These are phyloP conservation scores for Euzophera pinguis DNA, from an alignment of 2,888 invertebrate species.

Conservation along the genomic window DNA sequence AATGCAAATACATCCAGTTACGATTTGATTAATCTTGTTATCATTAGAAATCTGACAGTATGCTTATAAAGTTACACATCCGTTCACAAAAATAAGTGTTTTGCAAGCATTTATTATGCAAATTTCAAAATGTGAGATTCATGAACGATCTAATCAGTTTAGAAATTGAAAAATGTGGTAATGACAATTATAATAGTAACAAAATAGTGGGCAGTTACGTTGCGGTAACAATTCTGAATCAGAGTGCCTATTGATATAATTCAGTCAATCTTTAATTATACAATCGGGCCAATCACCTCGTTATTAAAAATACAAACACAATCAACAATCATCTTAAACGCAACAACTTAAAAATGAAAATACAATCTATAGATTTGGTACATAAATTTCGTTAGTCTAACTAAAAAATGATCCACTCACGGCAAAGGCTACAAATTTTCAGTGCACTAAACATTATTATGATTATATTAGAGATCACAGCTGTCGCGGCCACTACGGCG, in stretches of 20 bases:
- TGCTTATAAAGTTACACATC: constrained; percentile 42
- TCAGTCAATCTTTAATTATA: constrained; percentile 49
- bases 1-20: constrained; percentile 33
- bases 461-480: constrained; percentile 78
- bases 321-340: constrained; percentile 71
- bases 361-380: constrained; percentile 77
- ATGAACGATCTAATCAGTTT: constrained; percentile 45
- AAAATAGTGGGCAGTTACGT: constrained; percentile 33
- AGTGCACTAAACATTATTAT: constrained; percentile 68
- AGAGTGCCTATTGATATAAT: constrained; percentile 31
- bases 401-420: constrained; percentile 61
- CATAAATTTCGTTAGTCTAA: constrained; percentile 76
- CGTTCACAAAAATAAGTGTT: constrained; percentile 47
- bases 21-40: constrained; percentile 28
- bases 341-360: constrained; percentile 71
- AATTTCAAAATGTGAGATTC: constrained; percentile 52
- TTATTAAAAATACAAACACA: constrained; percentile 66
- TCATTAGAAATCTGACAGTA: constrained; percentile 42
- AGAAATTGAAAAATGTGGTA: constrained; percentile 41
- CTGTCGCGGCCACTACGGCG: constrained; percentile 61
- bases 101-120: constrained; percentile 52
- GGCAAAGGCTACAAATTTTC: constrained; percentile 49
- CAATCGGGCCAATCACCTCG: constrained; percentile 41
- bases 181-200: constrained; percentile 24
- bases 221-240: constrained; percentile 46